Conservation (phyloP, 2,888 invertebrate genomes). For the Sepiola atlantica region DNA sequence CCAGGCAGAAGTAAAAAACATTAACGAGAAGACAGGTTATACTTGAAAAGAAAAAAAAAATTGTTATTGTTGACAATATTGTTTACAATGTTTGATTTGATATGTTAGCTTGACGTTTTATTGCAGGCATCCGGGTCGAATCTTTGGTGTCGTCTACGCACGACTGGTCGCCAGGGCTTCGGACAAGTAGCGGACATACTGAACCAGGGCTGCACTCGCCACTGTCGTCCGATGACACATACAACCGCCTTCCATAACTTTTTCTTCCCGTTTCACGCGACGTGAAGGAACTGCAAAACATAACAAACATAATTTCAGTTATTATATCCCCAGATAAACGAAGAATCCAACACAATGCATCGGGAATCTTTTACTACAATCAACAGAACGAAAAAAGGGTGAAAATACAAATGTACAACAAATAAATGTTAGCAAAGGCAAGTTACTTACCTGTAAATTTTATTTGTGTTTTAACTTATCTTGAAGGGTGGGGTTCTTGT, state of each 20-base stretch:
- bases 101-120: not conserved
- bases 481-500: too few species aligned
- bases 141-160: not conserved
- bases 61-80: not conserved
- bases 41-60: not conserved
- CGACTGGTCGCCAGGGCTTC: conserved; percentile 50
- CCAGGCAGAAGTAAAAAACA: too few species aligned
- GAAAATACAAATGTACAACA: too few species aligned
- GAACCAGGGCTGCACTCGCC: conserved; percentile 66
- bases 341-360: too few species aligned
- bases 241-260: conserved; percentile 65
- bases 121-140: not conserved
- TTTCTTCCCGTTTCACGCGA: conserved; percentile 67
- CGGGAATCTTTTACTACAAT: too few species aligned
- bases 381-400: too few species aligned
- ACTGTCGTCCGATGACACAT: conserved; percentile 71
- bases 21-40: not conserved
- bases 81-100: not conserved
- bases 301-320: not conserved
- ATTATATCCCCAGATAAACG: too few species aligned
- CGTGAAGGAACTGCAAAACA: conserved; percentile 21
- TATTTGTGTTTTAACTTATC: too few species aligned
- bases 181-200: conserved; percentile 65
- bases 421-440: too few species aligned
- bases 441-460: too few species aligned